Conservation (phyloP, 2,113 vertebrate species). For the Hucho hucho region DNA sequence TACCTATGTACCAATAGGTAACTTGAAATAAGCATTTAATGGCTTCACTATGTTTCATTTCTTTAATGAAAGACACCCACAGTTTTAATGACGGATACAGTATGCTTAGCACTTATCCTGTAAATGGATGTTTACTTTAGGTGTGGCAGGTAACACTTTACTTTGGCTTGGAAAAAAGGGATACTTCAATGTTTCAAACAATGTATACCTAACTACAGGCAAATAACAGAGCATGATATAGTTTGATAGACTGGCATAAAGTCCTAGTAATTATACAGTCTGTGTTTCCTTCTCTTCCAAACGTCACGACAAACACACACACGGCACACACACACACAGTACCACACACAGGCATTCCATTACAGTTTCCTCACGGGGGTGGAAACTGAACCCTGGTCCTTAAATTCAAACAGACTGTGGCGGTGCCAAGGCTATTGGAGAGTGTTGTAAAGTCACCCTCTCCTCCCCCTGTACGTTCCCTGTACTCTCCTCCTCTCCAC, state of each 20-base stretch:
- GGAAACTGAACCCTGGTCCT: slow-evolving; percentile 55
- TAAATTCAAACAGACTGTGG: slow-evolving; percentile 54
- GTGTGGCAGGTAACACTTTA: background rate
- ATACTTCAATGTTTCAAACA: background rate
- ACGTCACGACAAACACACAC: too few relatives aligned
- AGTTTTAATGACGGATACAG: background rate
- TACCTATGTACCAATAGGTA: background rate
- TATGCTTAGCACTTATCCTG: too few relatives aligned
- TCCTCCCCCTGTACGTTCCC: slow-evolving; percentile 32
- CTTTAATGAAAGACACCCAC: too few relatives aligned
- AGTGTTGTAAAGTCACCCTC: slow-evolving; percentile 26
- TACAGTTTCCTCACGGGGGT: slow-evolving; percentile 63
- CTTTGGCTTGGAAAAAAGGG: background rate
- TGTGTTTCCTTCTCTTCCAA: too few relatives aligned
- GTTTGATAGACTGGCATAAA: too few relatives aligned
- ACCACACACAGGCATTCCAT: slow-evolving; percentile 55
- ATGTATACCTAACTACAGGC: background rate
- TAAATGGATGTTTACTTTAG: background rate
- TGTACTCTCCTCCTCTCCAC: background rate
- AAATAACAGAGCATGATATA: background rate
- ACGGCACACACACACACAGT: background rate
- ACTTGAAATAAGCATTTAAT: too few relatives aligned
- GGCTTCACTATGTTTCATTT: too few relatives aligned
- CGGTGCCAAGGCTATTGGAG: slow-evolving; percentile 43
- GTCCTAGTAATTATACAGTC: too few relatives aligned